phyloP scores from a whole-genome alignment of 2,797 vertebrate species.

The Oreochromis mossambicus region DNA sequence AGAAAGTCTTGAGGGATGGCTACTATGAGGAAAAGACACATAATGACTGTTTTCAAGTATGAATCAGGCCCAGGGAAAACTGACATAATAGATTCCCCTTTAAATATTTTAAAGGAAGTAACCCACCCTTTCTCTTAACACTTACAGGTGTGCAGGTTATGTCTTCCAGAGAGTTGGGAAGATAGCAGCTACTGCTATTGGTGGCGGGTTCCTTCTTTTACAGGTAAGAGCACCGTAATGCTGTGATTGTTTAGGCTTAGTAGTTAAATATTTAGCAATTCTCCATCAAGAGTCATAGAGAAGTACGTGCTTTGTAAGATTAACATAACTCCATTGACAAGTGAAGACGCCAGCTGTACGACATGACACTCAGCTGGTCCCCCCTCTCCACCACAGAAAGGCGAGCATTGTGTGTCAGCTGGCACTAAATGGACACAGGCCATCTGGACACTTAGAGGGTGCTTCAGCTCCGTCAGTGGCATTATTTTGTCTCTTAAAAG shows the following conservation, averaged over 20 bases:
- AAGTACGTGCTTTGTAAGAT: neutral
- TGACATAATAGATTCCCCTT: neutral
- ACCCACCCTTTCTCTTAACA: neutral
- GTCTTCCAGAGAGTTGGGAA: slow-evolving; percentile 99
- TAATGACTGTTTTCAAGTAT: neutral
- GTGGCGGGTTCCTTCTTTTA: slow-evolving; percentile 96
- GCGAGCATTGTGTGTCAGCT: slow-evolving; percentile 1
- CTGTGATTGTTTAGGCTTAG: neutral
- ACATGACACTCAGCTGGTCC: neutral
- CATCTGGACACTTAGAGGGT: neutral
- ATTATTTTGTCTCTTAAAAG: neutral
- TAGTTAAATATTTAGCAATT: neutral
- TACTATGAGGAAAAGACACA: neutral
- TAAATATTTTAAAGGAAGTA: neutral
- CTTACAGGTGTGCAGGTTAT: slow-evolving; percentile 94
- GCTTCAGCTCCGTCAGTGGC: neutral
- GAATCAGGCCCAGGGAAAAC: neutral
- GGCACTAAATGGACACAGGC: neutral
- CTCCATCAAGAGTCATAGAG: neutral
- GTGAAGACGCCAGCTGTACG: neutral
- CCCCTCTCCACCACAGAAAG: neutral
- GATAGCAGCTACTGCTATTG: slow-evolving; percentile 94
- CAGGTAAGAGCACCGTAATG: slow-evolving; percentile 75
- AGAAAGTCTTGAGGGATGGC: neutral
- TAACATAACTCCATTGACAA: neutral